These are phyloP conservation scores for Trichechus manatus DNA, from an alignment of 2,113 vertebrate genomes.

Conservation along the genomic window DNA sequence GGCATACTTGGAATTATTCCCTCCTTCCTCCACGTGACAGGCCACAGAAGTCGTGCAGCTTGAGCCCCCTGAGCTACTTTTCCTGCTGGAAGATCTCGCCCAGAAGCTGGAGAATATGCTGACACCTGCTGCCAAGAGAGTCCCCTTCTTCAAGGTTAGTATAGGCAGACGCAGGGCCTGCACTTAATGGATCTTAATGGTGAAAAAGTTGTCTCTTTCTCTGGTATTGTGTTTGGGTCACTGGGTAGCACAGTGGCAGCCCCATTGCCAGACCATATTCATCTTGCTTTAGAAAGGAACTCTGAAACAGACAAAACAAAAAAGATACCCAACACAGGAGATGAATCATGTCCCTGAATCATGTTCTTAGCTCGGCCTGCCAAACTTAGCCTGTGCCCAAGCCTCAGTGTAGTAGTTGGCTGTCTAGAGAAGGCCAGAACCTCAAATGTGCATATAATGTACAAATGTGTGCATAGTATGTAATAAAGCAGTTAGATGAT, in stretches of 20 bases:
- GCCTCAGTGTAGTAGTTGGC: background rate
- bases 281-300: background rate
- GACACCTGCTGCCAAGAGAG: conserved; percentile 88
- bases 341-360: background rate
- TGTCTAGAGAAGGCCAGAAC: background rate
- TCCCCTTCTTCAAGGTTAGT: conserved; percentile 93
- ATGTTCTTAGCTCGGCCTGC: background rate
- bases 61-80: conserved; percentile 94
- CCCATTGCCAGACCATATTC: background rate
- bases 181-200: background rate
- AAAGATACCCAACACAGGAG: background rate
- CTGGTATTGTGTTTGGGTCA: background rate
- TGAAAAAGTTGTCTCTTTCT: conserved; percentile 10
- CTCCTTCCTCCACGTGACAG: conserved; percentile 83
- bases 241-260: background rate
- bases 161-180: background rate
- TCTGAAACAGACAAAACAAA: background rate
- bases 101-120: conserved; percentile 94
- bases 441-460: background rate
- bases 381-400: background rate
- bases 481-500: background rate
- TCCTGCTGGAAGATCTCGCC: conserved; percentile 96
- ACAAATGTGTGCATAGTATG: background rate
- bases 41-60: conserved; percentile 93
- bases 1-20: conserved; percentile 1